Evolutionary conservation across 2,797 vertebrate species (phyloP).

Genomic region (Malurus leucopterus): DNA sequence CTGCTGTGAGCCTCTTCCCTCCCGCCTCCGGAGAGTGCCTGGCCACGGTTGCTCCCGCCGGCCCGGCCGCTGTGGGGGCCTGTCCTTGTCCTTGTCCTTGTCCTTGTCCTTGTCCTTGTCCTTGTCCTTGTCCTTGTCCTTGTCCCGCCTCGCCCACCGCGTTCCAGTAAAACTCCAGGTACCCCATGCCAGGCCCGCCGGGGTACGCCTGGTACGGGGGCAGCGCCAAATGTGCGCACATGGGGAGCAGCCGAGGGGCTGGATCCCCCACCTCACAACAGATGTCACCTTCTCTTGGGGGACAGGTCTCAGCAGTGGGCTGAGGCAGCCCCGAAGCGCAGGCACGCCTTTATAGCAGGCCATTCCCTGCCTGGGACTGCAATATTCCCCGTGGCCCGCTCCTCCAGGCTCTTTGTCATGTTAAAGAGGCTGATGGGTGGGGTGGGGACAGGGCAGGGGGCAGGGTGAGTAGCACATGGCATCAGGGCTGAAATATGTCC

Average conservation of each 20-base stretch:
- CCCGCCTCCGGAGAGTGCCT: not conserved
- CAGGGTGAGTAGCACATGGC: not conserved
- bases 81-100: not conserved
- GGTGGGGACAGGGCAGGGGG: conserved; percentile 21
- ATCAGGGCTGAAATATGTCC: conserved; percentile 14
- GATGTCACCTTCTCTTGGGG: not conserved
- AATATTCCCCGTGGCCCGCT: not conserved
- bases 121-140: too few relatives aligned
- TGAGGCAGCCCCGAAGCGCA: not conserved
- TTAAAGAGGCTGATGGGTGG: conserved; percentile 41
- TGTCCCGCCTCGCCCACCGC: not conserved
- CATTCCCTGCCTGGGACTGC: not conserved
- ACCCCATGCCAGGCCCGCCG: not conserved
- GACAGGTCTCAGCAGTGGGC: not conserved
- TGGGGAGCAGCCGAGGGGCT: not conserved
- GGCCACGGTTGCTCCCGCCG: not conserved
- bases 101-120: too few relatives aligned
- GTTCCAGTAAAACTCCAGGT: conserved; percentile 34
- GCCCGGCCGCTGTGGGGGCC: accelerated
- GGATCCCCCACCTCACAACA: not conserved
- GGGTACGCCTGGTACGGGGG: conserved; percentile 8
- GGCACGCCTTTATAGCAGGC: conserved; percentile 31
- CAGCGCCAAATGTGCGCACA: conserved; percentile 37
- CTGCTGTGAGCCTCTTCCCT: not conserved
- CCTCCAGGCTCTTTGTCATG: conserved; percentile 46